Evolutionary conservation across 2,797 vertebrate genomes (phyloP).

Genomic region (Enteromius unitaeniatus): DNA sequence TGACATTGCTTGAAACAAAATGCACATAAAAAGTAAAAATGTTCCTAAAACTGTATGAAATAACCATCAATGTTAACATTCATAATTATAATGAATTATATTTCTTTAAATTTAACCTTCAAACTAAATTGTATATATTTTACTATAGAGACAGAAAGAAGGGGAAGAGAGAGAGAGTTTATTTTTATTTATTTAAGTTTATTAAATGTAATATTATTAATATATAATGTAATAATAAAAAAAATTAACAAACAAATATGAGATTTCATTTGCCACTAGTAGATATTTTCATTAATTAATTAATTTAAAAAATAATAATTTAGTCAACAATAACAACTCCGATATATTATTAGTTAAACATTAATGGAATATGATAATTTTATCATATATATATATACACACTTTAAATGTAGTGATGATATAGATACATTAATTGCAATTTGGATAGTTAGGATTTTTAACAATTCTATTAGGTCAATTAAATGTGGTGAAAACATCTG

Average conservation of each 20-base stretch:
- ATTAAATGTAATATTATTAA: too few species aligned
- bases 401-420: background rate
- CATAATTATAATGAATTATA: background rate
- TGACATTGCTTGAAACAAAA: background rate
- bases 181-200: too few species aligned
- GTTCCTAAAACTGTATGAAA: background rate
- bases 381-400: too few species aligned
- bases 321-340: background rate
- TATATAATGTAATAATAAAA: too few species aligned
- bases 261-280: background rate
- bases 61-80: background rate
- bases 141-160: background rate
- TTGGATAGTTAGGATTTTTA: background rate
- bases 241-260: background rate
- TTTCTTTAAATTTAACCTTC: background rate
- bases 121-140: background rate
- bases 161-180: too few species aligned
- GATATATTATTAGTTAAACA: background rate
- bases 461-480: background rate
- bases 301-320: background rate
- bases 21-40: background rate
- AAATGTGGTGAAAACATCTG: background rate
- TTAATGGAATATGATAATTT: background rate
- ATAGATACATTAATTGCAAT: background rate
- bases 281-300: too few species aligned